These are phyloP conservation scores for Taphrorychus bicolor DNA, from an alignment of 2,888 invertebrate species.

Conservation along the genomic window DNA sequence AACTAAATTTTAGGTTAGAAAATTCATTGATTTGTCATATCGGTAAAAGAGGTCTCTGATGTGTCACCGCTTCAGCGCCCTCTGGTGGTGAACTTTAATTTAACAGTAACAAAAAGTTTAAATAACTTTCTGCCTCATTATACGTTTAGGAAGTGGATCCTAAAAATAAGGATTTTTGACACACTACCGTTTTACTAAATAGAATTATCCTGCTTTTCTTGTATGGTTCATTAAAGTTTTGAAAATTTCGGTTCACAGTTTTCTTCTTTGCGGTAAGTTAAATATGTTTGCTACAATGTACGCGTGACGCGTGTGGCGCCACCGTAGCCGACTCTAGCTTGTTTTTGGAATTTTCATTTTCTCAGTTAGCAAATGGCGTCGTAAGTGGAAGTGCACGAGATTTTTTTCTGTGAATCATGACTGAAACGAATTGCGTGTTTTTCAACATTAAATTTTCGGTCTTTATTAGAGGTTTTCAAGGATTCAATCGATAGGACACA, in stretches of 20 bases:
- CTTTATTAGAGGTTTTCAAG: slow-evolving; percentile 25
- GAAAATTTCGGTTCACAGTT: too few species aligned
- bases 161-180: too few species aligned
- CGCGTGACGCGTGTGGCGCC: slow-evolving; percentile 20
- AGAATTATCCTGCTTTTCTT: too few species aligned
- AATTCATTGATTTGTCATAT: neutral
- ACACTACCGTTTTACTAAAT: too few species aligned
- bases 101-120: neutral
- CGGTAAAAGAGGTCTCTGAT: neutral
- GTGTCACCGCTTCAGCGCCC: neutral
- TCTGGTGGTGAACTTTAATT: neutral
- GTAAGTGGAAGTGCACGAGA: slow-evolving; percentile 58
- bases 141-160: too few species aligned
- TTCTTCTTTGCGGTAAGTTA: too few species aligned
- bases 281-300: too few species aligned
- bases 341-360: slow-evolving; percentile 51
- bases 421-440: slow-evolving; percentile 54
- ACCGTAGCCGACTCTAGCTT: slow-evolving; percentile 42
- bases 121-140: neutral
- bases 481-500: slow-evolving; percentile 31
- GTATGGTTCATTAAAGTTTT: too few species aligned
- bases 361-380: slow-evolving; percentile 62
- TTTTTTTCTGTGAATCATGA: slow-evolving; percentile 57
- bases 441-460: slow-evolving; percentile 37
- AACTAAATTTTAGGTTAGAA: neutral